Conservation (phyloP, 2,797 vertebrate genomes). For the Phrynocephalus forsythii region DNA sequence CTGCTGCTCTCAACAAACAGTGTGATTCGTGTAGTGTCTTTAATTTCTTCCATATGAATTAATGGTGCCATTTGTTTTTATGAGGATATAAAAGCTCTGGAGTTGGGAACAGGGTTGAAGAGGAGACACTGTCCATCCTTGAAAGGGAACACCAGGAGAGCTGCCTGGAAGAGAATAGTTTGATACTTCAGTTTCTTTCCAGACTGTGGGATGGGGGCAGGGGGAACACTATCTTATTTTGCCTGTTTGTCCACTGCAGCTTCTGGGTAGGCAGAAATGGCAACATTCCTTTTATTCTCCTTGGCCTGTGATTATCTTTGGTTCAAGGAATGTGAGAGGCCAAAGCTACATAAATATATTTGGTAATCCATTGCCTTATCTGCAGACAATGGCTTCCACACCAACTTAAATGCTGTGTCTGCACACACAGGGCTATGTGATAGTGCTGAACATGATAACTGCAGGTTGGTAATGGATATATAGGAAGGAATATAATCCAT, state of each 20-base stretch:
- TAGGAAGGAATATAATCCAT: not conserved
- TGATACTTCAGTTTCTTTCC: not conserved
- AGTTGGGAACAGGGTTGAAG: not conserved
- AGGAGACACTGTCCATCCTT: not conserved
- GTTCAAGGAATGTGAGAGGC: not conserved
- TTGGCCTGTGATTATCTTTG: not conserved
- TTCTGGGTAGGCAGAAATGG: not conserved
- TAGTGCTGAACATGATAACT: not conserved
- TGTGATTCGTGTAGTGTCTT: not conserved
- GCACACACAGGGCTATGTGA: not conserved
- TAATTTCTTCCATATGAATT: not conserved
- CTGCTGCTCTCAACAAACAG: not conserved
- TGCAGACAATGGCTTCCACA: not conserved
- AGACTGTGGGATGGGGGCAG: no score
- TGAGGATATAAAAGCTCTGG: not conserved
- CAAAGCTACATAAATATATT: no score
- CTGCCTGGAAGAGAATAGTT: not conserved
- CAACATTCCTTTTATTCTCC: not conserved
- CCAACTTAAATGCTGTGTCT: not conserved
- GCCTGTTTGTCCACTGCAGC: not conserved
- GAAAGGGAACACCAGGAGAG: not conserved
- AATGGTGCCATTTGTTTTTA: not conserved
- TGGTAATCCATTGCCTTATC: not conserved
- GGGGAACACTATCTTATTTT: not conserved
- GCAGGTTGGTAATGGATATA: not conserved